Evolutionary conservation across 2,113 vertebrate species (phyloP).

Genomic region (Thunnus maccoyii): DNA sequence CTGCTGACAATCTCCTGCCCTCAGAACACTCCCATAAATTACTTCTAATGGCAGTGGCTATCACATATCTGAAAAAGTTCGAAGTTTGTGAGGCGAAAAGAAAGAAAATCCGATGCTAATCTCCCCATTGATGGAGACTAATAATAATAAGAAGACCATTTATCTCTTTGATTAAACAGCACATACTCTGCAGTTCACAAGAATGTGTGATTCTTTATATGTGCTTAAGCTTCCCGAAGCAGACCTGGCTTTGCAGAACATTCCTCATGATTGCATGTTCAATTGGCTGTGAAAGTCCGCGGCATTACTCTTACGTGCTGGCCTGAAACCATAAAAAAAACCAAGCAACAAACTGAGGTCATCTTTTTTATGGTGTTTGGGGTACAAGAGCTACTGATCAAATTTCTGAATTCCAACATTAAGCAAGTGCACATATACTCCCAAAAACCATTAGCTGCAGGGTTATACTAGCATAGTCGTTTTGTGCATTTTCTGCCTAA

Average conservation of each 20-base stretch:
- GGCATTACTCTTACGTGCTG: slow-evolving; percentile 63
- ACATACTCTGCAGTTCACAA: slow-evolving; percentile 74
- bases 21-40: slow-evolving; percentile 77
- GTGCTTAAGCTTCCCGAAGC: slow-evolving; percentile 61
- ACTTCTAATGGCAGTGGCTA: slow-evolving; percentile 78
- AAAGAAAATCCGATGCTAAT: slow-evolving; percentile 77
- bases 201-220: slow-evolving; percentile 76
- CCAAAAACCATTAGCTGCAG: slow-evolving; percentile 7
- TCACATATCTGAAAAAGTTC: slow-evolving; percentile 76
- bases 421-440: neutral
- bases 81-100: slow-evolving; percentile 64
- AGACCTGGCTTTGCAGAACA: slow-evolving; percentile 67
- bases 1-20: slow-evolving; percentile 78
- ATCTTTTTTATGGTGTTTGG: slow-evolving; percentile 17
- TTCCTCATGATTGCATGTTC: slow-evolving; percentile 80
- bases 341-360: slow-evolving; percentile 37
- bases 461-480: neutral
- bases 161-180: slow-evolving; percentile 77
- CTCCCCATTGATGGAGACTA: slow-evolving; percentile 68
- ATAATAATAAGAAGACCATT: slow-evolving; percentile 73
- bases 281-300: slow-evolving; percentile 77
- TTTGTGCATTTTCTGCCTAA: slow-evolving; percentile 39
- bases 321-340: slow-evolving; percentile 59
- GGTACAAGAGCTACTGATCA: slow-evolving; percentile 28
- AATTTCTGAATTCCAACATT: neutral